These are phyloP conservation scores for Dendrolimus kikuchii DNA, from an alignment of 1,140 invertebrate species.

Conservation along the genomic window DNA sequence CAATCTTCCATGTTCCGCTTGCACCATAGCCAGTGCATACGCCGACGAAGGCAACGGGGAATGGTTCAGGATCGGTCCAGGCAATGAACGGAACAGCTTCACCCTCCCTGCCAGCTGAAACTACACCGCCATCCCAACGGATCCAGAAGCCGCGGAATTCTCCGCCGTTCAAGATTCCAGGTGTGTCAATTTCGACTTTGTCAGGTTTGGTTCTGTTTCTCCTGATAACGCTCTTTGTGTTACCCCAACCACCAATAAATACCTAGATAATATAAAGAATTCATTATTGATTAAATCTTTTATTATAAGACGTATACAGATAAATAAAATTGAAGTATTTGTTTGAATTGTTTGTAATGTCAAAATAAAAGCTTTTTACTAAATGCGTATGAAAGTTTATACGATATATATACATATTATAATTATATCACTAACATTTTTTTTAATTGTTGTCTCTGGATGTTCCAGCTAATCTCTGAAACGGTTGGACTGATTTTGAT, in stretches of 20 bases:
- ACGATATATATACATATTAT: too few species aligned
- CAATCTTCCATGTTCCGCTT: slow-evolving; percentile 85
- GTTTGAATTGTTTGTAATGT: too few species aligned
- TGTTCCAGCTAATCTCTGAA: too few species aligned
- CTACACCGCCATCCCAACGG: slow-evolving; percentile 79
- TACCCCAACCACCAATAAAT: slow-evolving; percentile 89
- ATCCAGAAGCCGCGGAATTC: slow-evolving; percentile 90
- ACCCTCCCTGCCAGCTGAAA: slow-evolving; percentile 80
- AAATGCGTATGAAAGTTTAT: too few species aligned
- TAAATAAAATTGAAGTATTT: too few species aligned
- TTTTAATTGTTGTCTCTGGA: too few species aligned
- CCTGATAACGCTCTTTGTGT: slow-evolving; percentile 87
- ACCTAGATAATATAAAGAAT: slow-evolving; percentile 66
- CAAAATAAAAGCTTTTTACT: too few species aligned
- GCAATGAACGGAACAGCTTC: slow-evolving; percentile 80
- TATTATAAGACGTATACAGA: too few species aligned
- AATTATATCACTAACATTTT: too few species aligned
- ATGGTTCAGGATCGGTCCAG: slow-evolving; percentile 79
- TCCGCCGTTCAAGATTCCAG: slow-evolving; percentile 77
- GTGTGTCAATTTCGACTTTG: slow-evolving; percentile 80
- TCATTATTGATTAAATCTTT: background rate
- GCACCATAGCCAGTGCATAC: slow-evolving; percentile 91
- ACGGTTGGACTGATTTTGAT: too few species aligned
- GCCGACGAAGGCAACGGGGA: slow-evolving; percentile 81
- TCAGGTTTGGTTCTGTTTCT: slow-evolving; percentile 86